phyloP scores from a whole-genome alignment of 2,888 invertebrate species.

The Scelioninae gen. 1 region DNA sequence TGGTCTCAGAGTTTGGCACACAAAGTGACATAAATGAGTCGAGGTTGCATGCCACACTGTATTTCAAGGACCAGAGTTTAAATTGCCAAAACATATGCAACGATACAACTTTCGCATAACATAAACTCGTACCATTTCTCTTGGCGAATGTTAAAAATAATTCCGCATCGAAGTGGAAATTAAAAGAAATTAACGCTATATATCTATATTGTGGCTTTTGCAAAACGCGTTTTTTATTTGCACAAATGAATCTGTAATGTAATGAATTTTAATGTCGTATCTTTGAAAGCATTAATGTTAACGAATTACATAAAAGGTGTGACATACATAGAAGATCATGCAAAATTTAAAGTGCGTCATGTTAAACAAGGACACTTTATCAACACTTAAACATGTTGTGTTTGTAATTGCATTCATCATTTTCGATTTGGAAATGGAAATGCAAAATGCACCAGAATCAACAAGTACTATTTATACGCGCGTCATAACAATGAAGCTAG shows the following conservation, averaged over 20 bases:
- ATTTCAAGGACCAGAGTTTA: slow-evolving; percentile 54
- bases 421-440: not conserved
- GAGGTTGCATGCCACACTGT: slow-evolving; percentile 48
- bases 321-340: slow-evolving; percentile 17
- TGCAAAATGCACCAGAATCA: not conserved
- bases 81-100: slow-evolving; percentile 40
- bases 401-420: not conserved
- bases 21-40: slow-evolving; percentile 47
- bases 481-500: not conserved
- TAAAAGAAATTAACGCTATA: too few species aligned
- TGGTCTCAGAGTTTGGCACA: slow-evolving; percentile 49
- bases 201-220: too few species aligned
- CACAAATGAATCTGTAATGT: not conserved
- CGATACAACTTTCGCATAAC: slow-evolving; percentile 22
- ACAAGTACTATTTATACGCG: not conserved
- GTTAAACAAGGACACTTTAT: slow-evolving; percentile 10
- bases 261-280: slow-evolving; percentile 12
- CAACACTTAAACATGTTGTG: not conserved
- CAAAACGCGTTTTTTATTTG: not conserved
- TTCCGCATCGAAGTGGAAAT: not conserved
- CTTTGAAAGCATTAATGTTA: slow-evolving; percentile 14
- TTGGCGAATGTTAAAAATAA: not conserved
- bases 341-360: slow-evolving; percentile 13
- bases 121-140: slow-evolving; percentile 5
- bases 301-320: slow-evolving; percentile 24